A percentile compares a stretch with the other conserved stretches of the same genome.
phyloP scores from a whole-genome alignment of 2,888 invertebrate species.

The Clostera curtula region DNA sequence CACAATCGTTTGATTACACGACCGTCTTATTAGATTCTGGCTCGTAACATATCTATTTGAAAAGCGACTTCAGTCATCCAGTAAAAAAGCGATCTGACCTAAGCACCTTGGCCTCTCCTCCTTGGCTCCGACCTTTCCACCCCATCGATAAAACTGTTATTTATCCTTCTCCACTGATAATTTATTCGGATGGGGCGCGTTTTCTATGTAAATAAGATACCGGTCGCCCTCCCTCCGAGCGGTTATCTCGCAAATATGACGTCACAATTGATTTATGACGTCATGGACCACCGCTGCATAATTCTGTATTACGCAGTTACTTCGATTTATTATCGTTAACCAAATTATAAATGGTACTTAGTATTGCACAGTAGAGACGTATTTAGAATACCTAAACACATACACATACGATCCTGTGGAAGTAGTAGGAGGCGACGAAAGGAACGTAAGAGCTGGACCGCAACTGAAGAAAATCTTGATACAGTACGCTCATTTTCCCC shows the following conservation, averaged over 20 bases:
- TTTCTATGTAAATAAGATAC: constrained; percentile 32
- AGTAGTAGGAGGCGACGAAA: no score
- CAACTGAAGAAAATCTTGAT: no score
- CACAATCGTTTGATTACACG: background rate
- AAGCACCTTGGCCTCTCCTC: background rate
- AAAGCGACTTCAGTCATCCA: no score
- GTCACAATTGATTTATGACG: constrained; percentile 43
- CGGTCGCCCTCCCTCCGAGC: constrained; percentile 17
- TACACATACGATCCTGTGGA: no score
- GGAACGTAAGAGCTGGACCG: no score
- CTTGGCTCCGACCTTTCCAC: background rate
- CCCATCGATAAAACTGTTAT: constrained; percentile 3
- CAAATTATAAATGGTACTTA: no score
- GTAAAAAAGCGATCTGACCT: background rate
- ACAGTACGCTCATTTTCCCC: no score
- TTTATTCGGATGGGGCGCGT: constrained; percentile 29
- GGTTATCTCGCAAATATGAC: constrained; percentile 37
- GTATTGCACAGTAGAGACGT: no score
- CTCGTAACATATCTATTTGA: no score
- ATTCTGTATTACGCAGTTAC: constrained; percentile 3
- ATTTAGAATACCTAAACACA: no score
- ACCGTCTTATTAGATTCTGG: no score
- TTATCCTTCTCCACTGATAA: constrained; percentile 10
- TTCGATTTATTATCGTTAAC: no score
- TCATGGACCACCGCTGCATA: constrained; percentile 26